These are phyloP conservation scores for Neodon shergylaensis DNA, from an alignment of 2,113 vertebrate genomes.

Conservation along the genomic window DNA sequence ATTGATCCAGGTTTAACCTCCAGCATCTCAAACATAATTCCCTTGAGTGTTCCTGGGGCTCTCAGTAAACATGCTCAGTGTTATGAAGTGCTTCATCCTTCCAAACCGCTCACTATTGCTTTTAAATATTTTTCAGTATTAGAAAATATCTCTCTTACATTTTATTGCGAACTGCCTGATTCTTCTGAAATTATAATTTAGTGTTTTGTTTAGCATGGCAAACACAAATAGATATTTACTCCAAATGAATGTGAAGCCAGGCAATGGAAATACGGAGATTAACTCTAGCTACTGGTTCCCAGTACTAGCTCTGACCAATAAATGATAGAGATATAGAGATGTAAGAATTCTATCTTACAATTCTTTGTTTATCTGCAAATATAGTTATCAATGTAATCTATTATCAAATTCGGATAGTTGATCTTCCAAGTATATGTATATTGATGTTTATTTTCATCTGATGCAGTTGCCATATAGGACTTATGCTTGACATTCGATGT, in stretches of 20 bases:
- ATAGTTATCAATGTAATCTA: background rate
- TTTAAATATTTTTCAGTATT: background rate
- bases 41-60: background rate
- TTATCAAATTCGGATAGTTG: background rate
- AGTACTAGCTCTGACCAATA: background rate
- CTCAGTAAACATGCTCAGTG: background rate
- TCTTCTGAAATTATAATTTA: background rate
- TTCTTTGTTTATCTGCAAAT: too few relatives aligned
- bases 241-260: background rate
- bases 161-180: background rate
- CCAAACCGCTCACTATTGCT: background rate
- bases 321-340: background rate
- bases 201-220: background rate
- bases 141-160: background rate
- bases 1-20: background rate
- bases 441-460: background rate
- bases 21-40: background rate
- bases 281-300: background rate
- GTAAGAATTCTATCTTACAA: rapidly evolving
- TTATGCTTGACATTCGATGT: background rate
- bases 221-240: background rate
- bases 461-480: background rate
- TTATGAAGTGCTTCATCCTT: background rate
- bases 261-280: background rate
- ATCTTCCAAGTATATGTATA: background rate